These are phyloP conservation scores for Naja naja DNA, from an alignment of 2,113 vertebrate species.

Conservation along the genomic window DNA sequence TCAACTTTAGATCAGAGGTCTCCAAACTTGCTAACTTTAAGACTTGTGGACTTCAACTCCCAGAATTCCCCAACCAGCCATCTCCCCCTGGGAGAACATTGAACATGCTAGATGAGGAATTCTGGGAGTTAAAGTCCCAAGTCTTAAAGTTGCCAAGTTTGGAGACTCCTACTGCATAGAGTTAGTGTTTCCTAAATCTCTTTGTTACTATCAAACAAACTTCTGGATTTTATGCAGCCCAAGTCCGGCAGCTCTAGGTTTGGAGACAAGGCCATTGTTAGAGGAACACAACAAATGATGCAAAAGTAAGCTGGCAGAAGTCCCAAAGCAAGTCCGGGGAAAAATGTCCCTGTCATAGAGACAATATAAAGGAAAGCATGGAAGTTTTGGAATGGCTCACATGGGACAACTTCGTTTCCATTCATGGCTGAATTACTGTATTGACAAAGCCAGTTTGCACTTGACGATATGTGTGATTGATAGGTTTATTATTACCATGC, in stretches of 20 bases:
- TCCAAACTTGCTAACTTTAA: not conserved
- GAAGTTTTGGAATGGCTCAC: not conserved
- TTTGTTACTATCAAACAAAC: not conserved
- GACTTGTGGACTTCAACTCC: not conserved
- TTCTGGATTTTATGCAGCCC: not conserved
- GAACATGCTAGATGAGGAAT: not conserved
- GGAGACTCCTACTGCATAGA: not conserved
- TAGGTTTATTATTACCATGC: not conserved
- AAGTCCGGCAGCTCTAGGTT: not conserved
- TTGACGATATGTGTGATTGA: not conserved
- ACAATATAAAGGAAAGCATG: not conserved
- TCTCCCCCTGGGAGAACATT: not conserved
- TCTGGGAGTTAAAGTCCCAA: not conserved
- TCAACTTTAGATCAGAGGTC: not conserved
- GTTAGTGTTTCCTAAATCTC: not conserved
- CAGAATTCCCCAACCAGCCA: not conserved
- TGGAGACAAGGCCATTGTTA: not conserved
- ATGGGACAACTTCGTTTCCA: not conserved
- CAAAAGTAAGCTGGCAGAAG: not conserved
- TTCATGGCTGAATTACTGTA: conserved; percentile 1
- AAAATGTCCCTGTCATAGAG: not conserved
- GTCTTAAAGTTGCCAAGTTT: not conserved
- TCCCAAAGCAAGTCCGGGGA: not conserved
- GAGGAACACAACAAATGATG: not conserved
- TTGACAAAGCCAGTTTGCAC: conserved; percentile 2